These are phyloP conservation scores for Acholoe squamosa DNA, from an alignment of 2,888 invertebrate genomes.

Conservation along the genomic window DNA sequence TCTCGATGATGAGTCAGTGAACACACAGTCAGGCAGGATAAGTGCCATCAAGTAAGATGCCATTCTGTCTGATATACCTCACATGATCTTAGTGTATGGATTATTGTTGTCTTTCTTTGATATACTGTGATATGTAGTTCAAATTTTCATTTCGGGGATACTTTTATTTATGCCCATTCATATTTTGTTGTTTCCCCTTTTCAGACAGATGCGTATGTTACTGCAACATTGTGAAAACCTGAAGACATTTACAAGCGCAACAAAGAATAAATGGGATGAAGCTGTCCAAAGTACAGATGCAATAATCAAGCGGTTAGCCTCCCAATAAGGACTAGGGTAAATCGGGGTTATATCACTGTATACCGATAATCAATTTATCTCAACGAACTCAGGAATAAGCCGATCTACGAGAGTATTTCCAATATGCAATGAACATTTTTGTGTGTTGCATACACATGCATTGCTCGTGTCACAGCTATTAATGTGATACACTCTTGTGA, in stretches of 20 bases:
- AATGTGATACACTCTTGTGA: no score
- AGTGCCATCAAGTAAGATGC: not conserved
- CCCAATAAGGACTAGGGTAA: no score
- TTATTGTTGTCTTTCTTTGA: not conserved
- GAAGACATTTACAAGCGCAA: not conserved
- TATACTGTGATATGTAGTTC: no score
- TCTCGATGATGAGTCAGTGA: not conserved
- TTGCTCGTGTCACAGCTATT: no score
- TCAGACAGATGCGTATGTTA: slow-evolving; percentile 3
- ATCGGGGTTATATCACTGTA: no score
- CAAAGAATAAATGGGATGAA: slow-evolving; percentile 47
- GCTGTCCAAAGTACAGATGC: slow-evolving; percentile 1
- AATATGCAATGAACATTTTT: no score
- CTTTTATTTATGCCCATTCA: not conserved
- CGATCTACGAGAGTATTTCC: no score
- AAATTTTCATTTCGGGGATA: no score
- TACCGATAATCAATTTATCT: no score
- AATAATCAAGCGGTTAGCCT: not conserved
- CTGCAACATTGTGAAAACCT: slow-evolving; percentile 42
- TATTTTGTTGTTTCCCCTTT: not conserved
- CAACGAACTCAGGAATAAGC: no score
- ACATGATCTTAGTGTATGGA: not conserved
- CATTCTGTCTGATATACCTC: not conserved
- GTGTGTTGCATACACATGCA: no score
- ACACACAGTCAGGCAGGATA: not conserved